Conservation (phyloP, 53 echinoderm and acorn worm genomes). For the Paracentrotus lividus region DNA sequence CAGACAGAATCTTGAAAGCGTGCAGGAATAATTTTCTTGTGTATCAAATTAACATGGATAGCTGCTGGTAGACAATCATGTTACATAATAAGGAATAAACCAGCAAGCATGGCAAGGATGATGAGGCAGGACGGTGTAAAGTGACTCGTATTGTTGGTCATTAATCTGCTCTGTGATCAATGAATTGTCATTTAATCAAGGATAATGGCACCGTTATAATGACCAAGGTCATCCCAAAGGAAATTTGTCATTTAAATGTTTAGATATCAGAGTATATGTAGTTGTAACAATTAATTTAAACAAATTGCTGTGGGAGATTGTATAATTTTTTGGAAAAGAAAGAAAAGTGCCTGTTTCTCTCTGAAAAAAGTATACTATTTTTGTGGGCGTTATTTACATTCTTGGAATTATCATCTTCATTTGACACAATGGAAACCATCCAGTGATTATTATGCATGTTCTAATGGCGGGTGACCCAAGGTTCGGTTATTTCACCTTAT, state of each 20-base stretch:
- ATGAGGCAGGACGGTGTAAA: background rate
- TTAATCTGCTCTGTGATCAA: background rate
- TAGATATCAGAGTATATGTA: too few species aligned
- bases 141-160: background rate
- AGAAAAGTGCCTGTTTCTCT: too few species aligned
- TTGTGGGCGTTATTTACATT: too few species aligned
- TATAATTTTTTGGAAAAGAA: too few species aligned
- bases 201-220: background rate
- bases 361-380: too few species aligned
- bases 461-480: background rate
- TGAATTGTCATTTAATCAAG: background rate
- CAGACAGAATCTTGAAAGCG: background rate
- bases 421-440: background rate
- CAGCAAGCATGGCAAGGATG: background rate
- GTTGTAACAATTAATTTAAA: too few species aligned
- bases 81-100: background rate
- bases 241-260: background rate
- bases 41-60: background rate
- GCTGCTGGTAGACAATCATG: background rate
- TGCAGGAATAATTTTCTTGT: background rate
- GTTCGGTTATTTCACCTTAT: background rate
- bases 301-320: too few species aligned
- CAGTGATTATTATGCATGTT: background rate
- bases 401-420: background rate
- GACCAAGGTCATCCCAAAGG: background rate